Evolutionary conservation across 2,888 invertebrate genomes (phyloP).

Genomic region (Schizaphis graminum): DNA sequence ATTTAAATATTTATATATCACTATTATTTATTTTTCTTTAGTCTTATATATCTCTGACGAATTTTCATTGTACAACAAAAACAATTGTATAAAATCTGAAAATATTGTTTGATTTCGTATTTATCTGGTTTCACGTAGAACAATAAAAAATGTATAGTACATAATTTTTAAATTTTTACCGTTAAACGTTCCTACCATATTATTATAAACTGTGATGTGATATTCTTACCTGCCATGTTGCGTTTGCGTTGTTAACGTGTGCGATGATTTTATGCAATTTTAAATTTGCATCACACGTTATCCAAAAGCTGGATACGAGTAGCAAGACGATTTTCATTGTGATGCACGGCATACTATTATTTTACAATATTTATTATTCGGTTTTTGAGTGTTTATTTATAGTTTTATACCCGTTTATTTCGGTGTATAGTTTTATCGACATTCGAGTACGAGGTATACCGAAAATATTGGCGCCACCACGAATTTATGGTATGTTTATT

Average conservation of each 20-base stretch:
- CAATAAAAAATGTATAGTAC: neutral
- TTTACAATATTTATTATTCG: neutral
- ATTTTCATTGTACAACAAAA: neutral
- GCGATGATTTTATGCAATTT: slow-evolving; percentile 39
- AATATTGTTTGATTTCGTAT: neutral
- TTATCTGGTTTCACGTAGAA: neutral
- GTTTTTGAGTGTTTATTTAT: neutral
- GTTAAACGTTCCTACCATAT: neutral
- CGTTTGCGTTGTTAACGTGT: slow-evolving; percentile 39
- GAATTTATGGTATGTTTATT: neutral
- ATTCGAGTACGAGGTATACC: neutral
- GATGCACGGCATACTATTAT: neutral
- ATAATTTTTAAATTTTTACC: neutral
- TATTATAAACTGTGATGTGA: neutral
- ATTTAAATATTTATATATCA: neutral
- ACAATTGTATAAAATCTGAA: neutral
- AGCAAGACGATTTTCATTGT: neutral
- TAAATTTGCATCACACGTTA: neutral
- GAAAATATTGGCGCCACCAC: neutral
- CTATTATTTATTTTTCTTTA: neutral
- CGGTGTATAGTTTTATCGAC: neutral
- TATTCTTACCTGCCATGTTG: slow-evolving; percentile 42
- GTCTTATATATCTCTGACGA: neutral
- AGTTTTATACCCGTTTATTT: neutral
- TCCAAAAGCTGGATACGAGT: neutral